Evolutionary conservation across 2,888 invertebrate genomes (phyloP).

Genomic region (Odontomyia ornata): DNA sequence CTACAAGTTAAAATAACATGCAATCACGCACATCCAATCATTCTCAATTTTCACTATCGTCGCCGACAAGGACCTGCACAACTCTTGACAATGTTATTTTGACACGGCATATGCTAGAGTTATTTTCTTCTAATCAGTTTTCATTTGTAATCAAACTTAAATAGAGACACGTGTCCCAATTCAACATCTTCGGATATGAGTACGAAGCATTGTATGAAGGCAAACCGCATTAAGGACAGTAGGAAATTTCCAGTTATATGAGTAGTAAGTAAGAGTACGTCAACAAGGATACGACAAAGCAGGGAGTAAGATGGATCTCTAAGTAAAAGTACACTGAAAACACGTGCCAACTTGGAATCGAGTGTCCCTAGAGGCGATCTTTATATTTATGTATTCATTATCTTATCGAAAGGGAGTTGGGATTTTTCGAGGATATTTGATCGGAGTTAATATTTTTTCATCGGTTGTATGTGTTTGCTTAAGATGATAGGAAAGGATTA

Average conservation of each 20-base stretch:
- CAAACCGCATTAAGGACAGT: conserved; percentile 19
- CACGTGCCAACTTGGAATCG: background rate
- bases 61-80: background rate
- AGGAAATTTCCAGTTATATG: background rate
- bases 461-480: too few species aligned
- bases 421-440: background rate
- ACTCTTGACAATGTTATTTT: background rate
- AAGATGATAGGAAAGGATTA: too few species aligned
- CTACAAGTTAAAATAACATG: too few species aligned
- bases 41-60: too few species aligned
- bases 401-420: background rate
- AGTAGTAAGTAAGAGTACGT: too few species aligned
- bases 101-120: conserved; percentile 7
- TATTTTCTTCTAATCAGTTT: conserved; percentile 23
- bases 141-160: conserved; percentile 33
- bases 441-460: too few species aligned
- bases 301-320: background rate
- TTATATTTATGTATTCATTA: conserved; percentile 10
- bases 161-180: conserved; percentile 37
- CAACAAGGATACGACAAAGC: too few species aligned
- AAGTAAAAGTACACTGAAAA: conserved; percentile 30
- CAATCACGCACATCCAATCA: too few species aligned
- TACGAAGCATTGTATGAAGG: background rate
- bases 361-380: conserved; percentile 1
- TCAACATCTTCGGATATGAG: background rate